Evolutionary conservation across 2,888 invertebrate genomes (phyloP).

Genomic region (Bombyx huttoni): DNA sequence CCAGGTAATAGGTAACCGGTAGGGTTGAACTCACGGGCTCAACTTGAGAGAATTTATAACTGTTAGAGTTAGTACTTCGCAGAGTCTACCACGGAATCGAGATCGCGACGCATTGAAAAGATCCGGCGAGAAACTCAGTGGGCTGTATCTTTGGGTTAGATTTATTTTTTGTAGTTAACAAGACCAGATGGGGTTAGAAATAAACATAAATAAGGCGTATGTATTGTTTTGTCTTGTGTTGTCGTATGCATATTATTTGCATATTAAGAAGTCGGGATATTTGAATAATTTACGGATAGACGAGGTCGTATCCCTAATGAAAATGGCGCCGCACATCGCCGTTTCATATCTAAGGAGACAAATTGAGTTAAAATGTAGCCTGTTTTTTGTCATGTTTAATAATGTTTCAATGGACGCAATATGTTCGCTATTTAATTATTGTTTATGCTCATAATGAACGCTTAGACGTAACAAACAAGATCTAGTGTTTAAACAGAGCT

Average conservation of each 20-base stretch:
- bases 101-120: too few species aligned
- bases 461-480: too few species aligned
- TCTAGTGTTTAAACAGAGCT: too few species aligned
- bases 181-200: conserved; percentile 16
- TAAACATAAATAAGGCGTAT: conserved; percentile 42
- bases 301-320: conserved; percentile 18
- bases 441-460: too few species aligned
- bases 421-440: too few species aligned
- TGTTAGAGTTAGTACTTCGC: too few species aligned
- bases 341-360: conserved; percentile 15
- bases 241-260: conserved; percentile 51
- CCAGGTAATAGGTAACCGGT: too few species aligned
- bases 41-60: too few species aligned
- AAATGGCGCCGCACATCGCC: conserved; percentile 13
- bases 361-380: conserved; percentile 4
- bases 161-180: neutral
- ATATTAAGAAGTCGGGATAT: conserved; percentile 61
- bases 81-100: too few species aligned
- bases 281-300: conserved; percentile 27
- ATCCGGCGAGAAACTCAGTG: too few species aligned
- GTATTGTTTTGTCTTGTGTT: conserved; percentile 48
- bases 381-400: neutral
- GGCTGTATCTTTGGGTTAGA: too few species aligned
- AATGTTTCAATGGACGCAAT: neutral
- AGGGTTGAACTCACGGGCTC: too few species aligned